These are phyloP conservation scores for Kryptopterus vitreolus DNA, from an alignment of 2,797 vertebrate species.

Conservation along the genomic window DNA sequence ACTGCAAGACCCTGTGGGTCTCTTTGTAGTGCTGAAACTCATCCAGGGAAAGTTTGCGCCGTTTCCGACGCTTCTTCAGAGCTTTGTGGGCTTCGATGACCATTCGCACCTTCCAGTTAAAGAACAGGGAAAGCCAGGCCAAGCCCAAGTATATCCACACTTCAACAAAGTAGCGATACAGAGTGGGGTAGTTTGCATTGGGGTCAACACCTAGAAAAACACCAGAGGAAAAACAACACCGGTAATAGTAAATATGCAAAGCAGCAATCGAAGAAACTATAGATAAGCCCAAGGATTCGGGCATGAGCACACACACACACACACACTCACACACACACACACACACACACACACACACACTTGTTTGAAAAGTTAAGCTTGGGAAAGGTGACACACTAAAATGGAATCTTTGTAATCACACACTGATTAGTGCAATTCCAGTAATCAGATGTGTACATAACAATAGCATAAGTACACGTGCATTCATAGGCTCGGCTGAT, in stretches of 20 bases:
- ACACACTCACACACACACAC: too few relatives aligned
- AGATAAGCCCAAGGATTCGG: background rate
- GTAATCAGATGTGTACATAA: slow-evolving; percentile 25
- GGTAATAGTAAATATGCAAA: background rate
- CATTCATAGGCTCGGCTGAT: background rate
- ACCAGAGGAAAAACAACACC: background rate
- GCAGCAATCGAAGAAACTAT: background rate
- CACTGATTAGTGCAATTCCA: slow-evolving; percentile 19
- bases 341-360: too few relatives aligned
- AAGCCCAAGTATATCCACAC: slow-evolving; percentile 98
- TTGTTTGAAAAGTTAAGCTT: background rate
- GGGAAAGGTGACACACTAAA: slow-evolving; percentile 7
- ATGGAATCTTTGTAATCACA: slow-evolving; percentile 19
- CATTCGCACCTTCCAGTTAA: slow-evolving; percentile 99
- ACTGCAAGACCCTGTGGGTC: slow-evolving; percentile 72
- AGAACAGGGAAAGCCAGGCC: slow-evolving; percentile 96
- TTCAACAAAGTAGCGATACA: slow-evolving; percentile 98
- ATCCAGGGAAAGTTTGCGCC: slow-evolving; percentile 88
- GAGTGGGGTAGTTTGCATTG: slow-evolving; percentile 83
- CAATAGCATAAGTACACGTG: background rate
- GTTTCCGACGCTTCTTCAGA: slow-evolving; percentile 92
- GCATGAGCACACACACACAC: background rate
- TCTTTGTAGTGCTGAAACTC: slow-evolving; percentile 81
- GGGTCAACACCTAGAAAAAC: slow-evolving; percentile 87
- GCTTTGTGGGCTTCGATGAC: slow-evolving; percentile 98